Evolutionary conservation across 2,113 vertebrate genomes (phyloP), one percentile per base, ranked within the genome.

Genomic region (Pogona vitticeps): DNA sequence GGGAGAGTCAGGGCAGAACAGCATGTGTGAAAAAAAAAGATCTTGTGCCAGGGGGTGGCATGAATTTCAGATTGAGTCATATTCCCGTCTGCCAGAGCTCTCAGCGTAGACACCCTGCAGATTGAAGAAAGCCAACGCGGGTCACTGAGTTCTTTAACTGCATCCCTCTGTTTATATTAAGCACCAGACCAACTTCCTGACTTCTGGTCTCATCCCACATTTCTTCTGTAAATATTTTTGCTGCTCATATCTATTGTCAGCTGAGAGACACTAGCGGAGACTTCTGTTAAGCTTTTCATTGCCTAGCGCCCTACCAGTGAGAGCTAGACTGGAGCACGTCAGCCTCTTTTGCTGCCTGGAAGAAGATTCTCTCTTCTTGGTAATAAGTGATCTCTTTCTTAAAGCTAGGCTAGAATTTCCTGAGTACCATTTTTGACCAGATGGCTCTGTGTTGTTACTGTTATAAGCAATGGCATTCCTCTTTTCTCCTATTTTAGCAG

Each of bases 221-320:
- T 31, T 26, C 59, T 63, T 90, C 94, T 89, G 92, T 92, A 93
- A 95, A 93, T 93, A 94, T 95, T 94, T 92, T 91, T 86, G 86
- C 86, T 89, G 88, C 90, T 89, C 82, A 0, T 84, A 59, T 94
- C 93, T 94, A 90, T 94, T 94, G 95, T 92, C 93, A 94, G 92
- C 91, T 83, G 89, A 83, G 86, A 89, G 71, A 77, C 89, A 89
- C 82, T 36, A 58, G 85, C 85, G 89, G 90, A 94, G 92, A 91
- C 90, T 92, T 92, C 90, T 91, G 82, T 80, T 93, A 92, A 95
- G 88, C 89, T 61, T 92, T 82, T 87, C 88, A 88, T 90, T 85
- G 83, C 86, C 77, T 93, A 94, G 91, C 90, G 87, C 86, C 0
- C 1, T 77, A 87, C 93, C 93, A 93, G 83, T 0, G 7, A 59